Evolutionary conservation across 1,140 invertebrate genomes (phyloP).

Genomic region (Sycobia sp.): DNA sequence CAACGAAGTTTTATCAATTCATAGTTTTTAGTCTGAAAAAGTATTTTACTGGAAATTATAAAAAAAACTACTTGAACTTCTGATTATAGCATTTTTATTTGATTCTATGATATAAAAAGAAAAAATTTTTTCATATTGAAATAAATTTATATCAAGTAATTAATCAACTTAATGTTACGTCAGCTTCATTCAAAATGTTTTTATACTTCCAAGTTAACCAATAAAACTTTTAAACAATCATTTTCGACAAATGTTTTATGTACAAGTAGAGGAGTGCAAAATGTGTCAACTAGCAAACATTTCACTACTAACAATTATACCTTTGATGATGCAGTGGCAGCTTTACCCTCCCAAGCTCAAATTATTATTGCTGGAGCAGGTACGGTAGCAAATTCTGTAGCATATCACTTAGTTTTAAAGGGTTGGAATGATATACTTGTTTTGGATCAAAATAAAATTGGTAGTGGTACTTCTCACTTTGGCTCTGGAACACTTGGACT

Average conservation of each 20-base stretch:
- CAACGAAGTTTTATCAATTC: no score
- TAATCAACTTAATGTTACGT: conserved; percentile 34
- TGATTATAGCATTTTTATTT: no score
- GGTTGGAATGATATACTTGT: conserved; percentile 71
- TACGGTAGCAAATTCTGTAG: conserved; percentile 70
- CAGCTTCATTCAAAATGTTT: conserved; percentile 27
- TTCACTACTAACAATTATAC: conserved; percentile 23
- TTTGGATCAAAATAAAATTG: conserved; percentile 70
- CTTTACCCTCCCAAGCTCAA: conserved; percentile 59
- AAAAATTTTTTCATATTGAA: no score
- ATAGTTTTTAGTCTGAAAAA: no score
- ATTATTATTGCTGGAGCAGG: conserved; percentile 74
- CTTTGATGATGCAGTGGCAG: conserved; percentile 7
- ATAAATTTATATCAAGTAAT: not conserved
- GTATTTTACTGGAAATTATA: no score
- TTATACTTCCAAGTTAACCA: conserved; percentile 16
- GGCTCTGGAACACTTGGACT: conserved; percentile 70
- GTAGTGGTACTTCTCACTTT: conserved; percentile 71
- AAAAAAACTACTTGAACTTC: no score
- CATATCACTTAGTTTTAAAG: conserved; percentile 69
- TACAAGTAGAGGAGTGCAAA: conserved; percentile 6
- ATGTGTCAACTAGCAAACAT: not conserved
- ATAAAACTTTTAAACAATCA: conserved; percentile 9
- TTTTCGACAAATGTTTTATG: conserved; percentile 31
- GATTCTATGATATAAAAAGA: no score